These are phyloP conservation scores for Liposcelis brunnea DNA, from an alignment of 2,888 invertebrate genomes.

Conservation along the genomic window DNA sequence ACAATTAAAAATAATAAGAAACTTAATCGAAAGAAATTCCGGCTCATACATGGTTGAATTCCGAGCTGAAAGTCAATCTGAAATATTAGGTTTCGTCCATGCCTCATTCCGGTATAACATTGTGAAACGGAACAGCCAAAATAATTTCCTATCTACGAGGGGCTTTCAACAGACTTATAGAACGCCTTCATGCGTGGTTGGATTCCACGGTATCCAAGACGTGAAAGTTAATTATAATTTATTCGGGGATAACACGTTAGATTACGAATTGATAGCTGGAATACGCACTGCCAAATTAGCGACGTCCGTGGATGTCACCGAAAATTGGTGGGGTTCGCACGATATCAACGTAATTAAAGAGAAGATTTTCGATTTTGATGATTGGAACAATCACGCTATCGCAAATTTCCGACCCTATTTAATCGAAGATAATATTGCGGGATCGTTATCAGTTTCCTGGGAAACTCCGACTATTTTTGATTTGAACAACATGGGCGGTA, in stretches of 20 bases:
- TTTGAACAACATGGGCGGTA: slow-evolving; percentile 55
- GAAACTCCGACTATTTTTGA: slow-evolving; percentile 38
- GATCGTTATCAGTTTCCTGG: slow-evolving; percentile 52
- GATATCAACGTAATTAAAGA: slow-evolving; percentile 55
- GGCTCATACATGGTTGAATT: slow-evolving; percentile 77
- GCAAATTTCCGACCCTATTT: slow-evolving; percentile 81
- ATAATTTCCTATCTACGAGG: slow-evolving; percentile 23
- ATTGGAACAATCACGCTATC: slow-evolving; percentile 96
- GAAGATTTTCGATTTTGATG: slow-evolving; percentile 93
- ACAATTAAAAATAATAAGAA: slow-evolving; percentile 56
- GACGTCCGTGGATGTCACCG: slow-evolving; percentile 68
- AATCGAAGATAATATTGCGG: slow-evolving; percentile 54
- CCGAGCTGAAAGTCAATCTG: slow-evolving; percentile 78
- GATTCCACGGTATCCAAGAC: slow-evolving; percentile 87
- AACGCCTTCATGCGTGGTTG: slow-evolving; percentile 61
- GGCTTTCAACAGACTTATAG: slow-evolving; percentile 18
- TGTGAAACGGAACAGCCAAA: slow-evolving; percentile 47
- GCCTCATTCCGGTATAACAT: slow-evolving; percentile 65
- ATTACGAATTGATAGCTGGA: slow-evolving; percentile 86
- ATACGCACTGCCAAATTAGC: slow-evolving; percentile 73
- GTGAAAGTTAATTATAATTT: slow-evolving; percentile 79
- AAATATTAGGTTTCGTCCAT: slow-evolving; percentile 68
- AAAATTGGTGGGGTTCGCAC: slow-evolving; percentile 93
- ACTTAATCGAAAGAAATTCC: slow-evolving; percentile 59
- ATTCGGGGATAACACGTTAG: slow-evolving; percentile 62